Percentiles rank a stretch among this genome's conserved stretches.
phyloP scores from a whole-genome alignment of 2,113 vertebrate species.

The Heterochromis multidens region DNA sequence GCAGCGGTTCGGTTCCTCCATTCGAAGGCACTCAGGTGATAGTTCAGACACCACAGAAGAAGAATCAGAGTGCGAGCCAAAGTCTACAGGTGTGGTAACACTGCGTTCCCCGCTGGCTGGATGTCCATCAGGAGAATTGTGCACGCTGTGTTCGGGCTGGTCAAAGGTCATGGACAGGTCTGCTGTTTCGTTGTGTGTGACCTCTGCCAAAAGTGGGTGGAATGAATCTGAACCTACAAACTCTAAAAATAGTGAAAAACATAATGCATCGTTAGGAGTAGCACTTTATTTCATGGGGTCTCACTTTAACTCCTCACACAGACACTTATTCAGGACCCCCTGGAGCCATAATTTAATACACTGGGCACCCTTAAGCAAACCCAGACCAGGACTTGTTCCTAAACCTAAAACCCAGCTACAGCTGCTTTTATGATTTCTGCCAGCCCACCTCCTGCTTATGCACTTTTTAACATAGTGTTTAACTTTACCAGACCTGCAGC shows the following conservation, averaged over 20 bases:
- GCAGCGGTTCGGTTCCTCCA: not conserved
- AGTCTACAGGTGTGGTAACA: not conserved
- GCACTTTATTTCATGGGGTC: not conserved
- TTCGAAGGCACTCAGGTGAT: slow-evolving; percentile 47
- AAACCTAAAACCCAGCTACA: rapidly evolving
- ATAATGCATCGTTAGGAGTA: not conserved
- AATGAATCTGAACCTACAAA: slow-evolving; percentile 72
- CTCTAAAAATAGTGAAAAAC: not conserved
- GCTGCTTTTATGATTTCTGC: not conserved
- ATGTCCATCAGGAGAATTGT: not conserved
- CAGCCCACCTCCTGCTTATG: not conserved
- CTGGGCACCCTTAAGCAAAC: not conserved
- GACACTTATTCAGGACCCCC: not conserved
- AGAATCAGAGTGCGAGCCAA: not conserved
- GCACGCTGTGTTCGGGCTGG: not conserved
- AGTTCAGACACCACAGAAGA: slow-evolving; percentile 8
- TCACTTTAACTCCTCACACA: not conserved
- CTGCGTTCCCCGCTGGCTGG: not conserved
- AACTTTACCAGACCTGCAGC: no score
- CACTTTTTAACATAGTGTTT: not conserved
- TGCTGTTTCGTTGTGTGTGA: slow-evolving; percentile 52
- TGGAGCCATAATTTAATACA: not conserved
- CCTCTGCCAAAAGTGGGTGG: slow-evolving; percentile 70
- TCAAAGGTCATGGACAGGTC: slow-evolving; percentile 55
- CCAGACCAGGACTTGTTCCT: rapidly evolving